phyloP scores from a whole-genome alignment of 1,140 invertebrate genomes.

The Apolygus lucorum region DNA sequence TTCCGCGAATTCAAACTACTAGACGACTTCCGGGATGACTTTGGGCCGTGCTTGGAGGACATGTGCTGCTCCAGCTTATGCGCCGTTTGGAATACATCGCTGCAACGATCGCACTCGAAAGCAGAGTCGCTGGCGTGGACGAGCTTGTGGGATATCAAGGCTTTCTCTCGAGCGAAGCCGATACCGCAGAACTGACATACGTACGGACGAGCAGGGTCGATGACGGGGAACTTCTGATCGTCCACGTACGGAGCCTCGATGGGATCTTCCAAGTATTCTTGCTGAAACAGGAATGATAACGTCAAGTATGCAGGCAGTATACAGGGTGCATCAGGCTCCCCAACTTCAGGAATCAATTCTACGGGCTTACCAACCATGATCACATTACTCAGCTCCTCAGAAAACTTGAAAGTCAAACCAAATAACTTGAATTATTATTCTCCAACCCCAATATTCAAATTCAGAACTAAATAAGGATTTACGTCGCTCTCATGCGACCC shows the following conservation, averaged over 20 bases:
- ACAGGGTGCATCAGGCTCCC: too few relatives aligned
- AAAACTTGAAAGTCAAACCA: too few relatives aligned
- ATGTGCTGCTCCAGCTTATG: constrained; percentile 44
- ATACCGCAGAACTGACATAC: constrained; percentile 71
- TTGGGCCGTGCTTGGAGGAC: constrained; percentile 3
- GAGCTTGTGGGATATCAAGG: constrained; percentile 59
- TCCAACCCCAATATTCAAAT: too few relatives aligned
- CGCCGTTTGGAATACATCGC: constrained; percentile 68
- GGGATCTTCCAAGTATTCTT: constrained; percentile 2
- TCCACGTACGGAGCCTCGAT: constrained; percentile 38
- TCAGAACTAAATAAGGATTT: too few relatives aligned
- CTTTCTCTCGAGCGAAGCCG: constrained; percentile 69
- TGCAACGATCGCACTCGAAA: constrained; percentile 63
- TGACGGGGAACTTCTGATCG: constrained; percentile 49
- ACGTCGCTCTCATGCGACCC: too few relatives aligned
- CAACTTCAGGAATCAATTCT: too few relatives aligned
- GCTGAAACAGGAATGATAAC: not conserved
- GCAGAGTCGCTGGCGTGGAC: constrained; percentile 54
- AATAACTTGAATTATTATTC: too few relatives aligned
- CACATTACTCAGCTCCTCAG: too few relatives aligned
- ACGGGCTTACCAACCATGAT: too few relatives aligned
- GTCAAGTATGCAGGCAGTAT: too few relatives aligned
- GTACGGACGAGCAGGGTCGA: constrained; percentile 64
- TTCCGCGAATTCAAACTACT: too few relatives aligned
- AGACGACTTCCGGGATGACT: too few relatives aligned